Evolutionary conservation across 2,797 vertebrate species (phyloP).

Genomic region (Sebastes iracundus): DNA sequence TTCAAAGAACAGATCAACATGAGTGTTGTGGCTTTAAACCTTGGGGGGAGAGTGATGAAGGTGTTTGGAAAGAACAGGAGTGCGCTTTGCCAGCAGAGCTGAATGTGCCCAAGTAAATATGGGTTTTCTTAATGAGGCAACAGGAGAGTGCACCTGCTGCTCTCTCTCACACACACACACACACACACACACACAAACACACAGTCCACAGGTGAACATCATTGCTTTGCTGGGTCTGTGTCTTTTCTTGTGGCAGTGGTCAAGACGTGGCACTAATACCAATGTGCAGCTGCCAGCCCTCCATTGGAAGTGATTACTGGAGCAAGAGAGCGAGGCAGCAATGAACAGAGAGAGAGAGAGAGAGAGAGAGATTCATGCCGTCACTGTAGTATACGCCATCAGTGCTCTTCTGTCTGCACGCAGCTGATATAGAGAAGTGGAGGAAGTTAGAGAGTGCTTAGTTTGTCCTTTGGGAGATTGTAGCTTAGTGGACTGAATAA

Average conservation of each 20-base stretch:
- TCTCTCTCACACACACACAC: background rate
- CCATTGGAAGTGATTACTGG: slow-evolving; percentile 34
- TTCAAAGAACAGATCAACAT: background rate
- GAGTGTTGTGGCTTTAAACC: slow-evolving; percentile 2
- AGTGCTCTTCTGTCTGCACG: slow-evolving; percentile 10
- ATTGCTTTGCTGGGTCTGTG: slow-evolving; percentile 2
- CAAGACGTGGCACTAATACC: slow-evolving; percentile 63
- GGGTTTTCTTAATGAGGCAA: slow-evolving; percentile 72
- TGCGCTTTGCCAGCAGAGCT: slow-evolving; percentile 47
- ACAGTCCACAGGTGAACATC: slow-evolving; percentile 50
- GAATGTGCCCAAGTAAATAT: slow-evolving; percentile 63
- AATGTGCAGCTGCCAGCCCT: slow-evolving; percentile 70
- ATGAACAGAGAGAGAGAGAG: background rate
- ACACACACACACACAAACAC: background rate
- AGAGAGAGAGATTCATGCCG: background rate
- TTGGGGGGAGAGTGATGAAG: slow-evolving; percentile 1
- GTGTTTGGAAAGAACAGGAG: slow-evolving; percentile 39
- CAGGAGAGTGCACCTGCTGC: slow-evolving; percentile 54
- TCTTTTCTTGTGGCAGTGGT: slow-evolving; percentile 24
- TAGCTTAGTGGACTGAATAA: slow-evolving; percentile 11
- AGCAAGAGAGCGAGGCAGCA: background rate
- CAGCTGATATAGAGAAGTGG: background rate
- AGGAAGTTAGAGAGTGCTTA: background rate
- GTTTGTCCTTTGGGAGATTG: background rate
- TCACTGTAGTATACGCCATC: slow-evolving; percentile 2